Conservation (phyloP, 2,888 invertebrate species). For the Scaptodrosophila latifasciaeformis region DNA sequence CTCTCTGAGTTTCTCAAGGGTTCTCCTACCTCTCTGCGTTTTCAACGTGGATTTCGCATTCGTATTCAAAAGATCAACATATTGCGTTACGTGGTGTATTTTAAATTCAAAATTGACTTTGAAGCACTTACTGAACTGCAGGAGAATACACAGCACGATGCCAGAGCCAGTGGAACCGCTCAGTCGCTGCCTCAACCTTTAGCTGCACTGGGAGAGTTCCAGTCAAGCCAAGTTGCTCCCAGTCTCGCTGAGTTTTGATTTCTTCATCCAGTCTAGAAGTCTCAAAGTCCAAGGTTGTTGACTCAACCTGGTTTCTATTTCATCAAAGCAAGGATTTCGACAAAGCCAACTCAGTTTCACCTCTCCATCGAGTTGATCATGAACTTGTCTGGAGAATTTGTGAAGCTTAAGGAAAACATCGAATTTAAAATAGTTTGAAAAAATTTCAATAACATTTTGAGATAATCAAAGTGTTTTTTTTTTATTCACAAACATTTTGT, state of each 20-base stretch:
- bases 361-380: too few relatives aligned
- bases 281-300: too few relatives aligned
- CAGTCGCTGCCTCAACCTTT: background rate
- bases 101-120: constrained; percentile 67
- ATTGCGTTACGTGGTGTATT: constrained; percentile 66
- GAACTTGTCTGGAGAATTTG: too few relatives aligned
- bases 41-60: constrained; percentile 45
- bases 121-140: constrained; percentile 62
- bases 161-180: constrained; percentile 8
- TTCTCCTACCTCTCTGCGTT: background rate
- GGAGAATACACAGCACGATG: constrained; percentile 13
- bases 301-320: too few relatives aligned
- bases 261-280: too few relatives aligned
- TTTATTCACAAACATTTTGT: background rate
- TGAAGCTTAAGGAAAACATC: too few relatives aligned
- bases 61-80: constrained; percentile 68
- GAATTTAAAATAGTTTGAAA: too few relatives aligned
- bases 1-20: background rate
- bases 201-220: background rate
- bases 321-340: too few relatives aligned
- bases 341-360: too few relatives aligned
- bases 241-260: too few relatives aligned
- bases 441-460: too few relatives aligned
- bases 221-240: background rate
- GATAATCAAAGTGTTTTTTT: too few relatives aligned